These are phyloP conservation scores for Recurvirostra avosetta DNA, from an alignment of 2,113 vertebrate species.

Conservation along the genomic window DNA sequence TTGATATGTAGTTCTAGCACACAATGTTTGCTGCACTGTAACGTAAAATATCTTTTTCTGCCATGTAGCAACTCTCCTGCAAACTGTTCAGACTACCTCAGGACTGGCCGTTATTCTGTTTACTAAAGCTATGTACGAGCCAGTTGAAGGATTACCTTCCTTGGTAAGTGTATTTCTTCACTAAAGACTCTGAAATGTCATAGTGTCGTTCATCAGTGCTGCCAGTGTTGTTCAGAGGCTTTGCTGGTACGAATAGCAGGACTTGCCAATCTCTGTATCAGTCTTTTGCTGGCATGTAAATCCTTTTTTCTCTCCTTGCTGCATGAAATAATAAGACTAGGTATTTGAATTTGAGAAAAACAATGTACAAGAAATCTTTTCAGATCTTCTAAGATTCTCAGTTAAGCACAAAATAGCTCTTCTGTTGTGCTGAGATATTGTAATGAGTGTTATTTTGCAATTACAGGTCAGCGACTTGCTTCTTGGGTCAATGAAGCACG, in stretches of 20 bases:
- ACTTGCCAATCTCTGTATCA: neutral
- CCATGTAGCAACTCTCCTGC: constrained; percentile 82
- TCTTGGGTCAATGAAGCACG: constrained; percentile 27
- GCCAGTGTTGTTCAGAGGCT: neutral
- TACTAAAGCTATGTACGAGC: constrained; percentile 79
- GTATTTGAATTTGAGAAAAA: neutral
- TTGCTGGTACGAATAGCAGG: neutral
- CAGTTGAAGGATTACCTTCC: constrained; percentile 76
- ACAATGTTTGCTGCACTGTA: neutral
- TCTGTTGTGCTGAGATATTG: neutral
- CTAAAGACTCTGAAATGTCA: neutral
- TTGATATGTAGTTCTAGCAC: neutral
- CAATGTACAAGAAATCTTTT: neutral
- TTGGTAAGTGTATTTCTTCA: constrained; percentile 77
- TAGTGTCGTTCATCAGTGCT: neutral
- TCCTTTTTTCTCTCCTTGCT: neutral
- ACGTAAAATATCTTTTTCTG: neutral
- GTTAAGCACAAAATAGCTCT: neutral
- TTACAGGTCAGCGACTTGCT: constrained; percentile 83
- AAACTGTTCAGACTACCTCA: constrained; percentile 87
- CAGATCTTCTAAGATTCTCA: neutral
- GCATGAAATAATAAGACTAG: fast-evolving
- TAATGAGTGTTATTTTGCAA: neutral
- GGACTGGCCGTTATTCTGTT: constrained; percentile 89
- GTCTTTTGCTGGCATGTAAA: neutral